Conservation (phyloP, 2,888 invertebrate genomes). For the Xanthorhoe designata region DNA sequence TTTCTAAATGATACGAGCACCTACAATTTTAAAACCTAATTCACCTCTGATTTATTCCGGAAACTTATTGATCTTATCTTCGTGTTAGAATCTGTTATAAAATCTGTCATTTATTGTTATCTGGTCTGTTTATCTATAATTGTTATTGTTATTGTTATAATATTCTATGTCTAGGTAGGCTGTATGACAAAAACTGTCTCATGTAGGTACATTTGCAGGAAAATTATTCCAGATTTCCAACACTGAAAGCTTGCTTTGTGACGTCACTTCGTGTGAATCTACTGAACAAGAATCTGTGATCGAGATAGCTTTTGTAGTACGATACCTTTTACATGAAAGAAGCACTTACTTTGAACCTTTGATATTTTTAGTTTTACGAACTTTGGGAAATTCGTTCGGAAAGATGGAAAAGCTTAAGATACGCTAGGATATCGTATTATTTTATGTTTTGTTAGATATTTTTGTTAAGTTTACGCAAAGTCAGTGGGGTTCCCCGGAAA, state of each 20-base stretch:
- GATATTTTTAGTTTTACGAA: slow-evolving; percentile 1
- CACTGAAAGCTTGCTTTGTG: slow-evolving; percentile 14
- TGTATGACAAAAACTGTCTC: slow-evolving; percentile 1
- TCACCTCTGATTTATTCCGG: too few species aligned
- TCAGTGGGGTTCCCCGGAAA: neutral
- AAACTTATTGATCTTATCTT: too few species aligned
- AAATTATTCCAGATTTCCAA: neutral
- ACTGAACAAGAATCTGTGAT: neutral
- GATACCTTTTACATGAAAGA: slow-evolving; percentile 19
- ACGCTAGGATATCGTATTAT: neutral
- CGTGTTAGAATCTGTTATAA: too few species aligned
- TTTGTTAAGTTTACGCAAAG: neutral
- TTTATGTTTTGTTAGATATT: neutral
- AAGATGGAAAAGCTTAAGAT: neutral
- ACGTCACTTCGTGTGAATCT: slow-evolving; percentile 5
- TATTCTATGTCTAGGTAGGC: too few species aligned
- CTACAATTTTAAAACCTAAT: too few species aligned
- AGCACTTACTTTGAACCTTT: slow-evolving; percentile 15
- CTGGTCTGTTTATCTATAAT: too few species aligned
- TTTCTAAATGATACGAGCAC: too few species aligned
- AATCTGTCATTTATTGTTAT: too few species aligned
- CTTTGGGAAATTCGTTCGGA: neutral
- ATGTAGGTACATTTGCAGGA: neutral
- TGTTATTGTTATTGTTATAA: too few species aligned
- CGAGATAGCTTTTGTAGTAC: slow-evolving; percentile 5